A percentile compares a stretch with the other conserved stretches of the same genome.
phyloP scores from a whole-genome alignment of 2,888 invertebrate genomes.

The Acleris sparsana region DNA sequence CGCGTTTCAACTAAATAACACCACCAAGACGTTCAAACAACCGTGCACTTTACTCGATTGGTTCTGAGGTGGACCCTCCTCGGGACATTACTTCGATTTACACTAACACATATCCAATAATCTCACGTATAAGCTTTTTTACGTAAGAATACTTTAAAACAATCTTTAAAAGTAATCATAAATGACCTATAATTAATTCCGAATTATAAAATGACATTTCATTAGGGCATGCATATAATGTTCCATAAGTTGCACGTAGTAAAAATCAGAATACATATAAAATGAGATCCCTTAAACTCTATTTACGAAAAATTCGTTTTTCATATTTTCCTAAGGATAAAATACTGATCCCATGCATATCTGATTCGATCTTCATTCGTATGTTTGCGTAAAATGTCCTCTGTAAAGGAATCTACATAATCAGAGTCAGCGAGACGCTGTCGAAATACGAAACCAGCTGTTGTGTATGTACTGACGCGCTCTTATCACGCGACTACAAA shows the following conservation, averaged over 20 bases:
- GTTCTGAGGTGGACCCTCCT: conserved; percentile 68
- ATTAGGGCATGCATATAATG: background rate
- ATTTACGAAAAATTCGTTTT: conserved; percentile 60
- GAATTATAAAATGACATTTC: background rate
- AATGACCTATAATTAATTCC: background rate
- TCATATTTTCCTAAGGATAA: conserved; percentile 67
- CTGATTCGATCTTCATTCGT: conserved; percentile 75
- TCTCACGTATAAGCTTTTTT: conserved; percentile 9
- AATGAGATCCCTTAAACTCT: conserved; percentile 59
- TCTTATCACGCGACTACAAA: conserved; percentile 40
- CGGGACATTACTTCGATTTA: conserved; percentile 51
- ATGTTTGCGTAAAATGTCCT: conserved; percentile 74
- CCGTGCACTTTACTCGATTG: conserved; percentile 77
- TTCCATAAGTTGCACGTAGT: conserved; percentile 27
- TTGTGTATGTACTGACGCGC: conserved; percentile 44
- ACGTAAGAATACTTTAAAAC: too few species aligned
- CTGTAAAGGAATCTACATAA: conserved; percentile 74
- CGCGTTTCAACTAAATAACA: conserved; percentile 77
- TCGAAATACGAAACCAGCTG: conserved; percentile 61
- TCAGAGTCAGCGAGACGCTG: conserved; percentile 71
- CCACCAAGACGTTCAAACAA: conserved; percentile 57
- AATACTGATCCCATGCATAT: conserved; percentile 76
- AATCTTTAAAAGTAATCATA: background rate
- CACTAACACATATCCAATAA: conserved; percentile 10
- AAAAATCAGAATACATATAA: conserved; percentile 41